These are phyloP conservation scores for Hyposoter didymator DNA, from an alignment of 2,888 invertebrate species.

Conservation along the genomic window DNA sequence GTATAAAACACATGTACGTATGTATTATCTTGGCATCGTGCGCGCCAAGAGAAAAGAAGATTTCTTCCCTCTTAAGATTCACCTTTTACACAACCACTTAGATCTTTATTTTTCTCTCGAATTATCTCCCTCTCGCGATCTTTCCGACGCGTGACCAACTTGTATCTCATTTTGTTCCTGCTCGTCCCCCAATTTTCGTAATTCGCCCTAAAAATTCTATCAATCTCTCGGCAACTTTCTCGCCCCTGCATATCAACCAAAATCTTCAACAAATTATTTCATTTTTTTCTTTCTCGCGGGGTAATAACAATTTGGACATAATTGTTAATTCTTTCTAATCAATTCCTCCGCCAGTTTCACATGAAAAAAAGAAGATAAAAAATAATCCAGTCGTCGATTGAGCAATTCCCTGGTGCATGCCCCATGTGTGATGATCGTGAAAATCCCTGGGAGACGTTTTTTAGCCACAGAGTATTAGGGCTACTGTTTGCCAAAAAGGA, in stretches of 20 bases:
- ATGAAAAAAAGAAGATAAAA: not conserved
- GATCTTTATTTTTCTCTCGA: constrained; percentile 73
- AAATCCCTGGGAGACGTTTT: constrained; percentile 69
- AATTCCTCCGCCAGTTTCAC: not conserved
- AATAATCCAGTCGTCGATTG: constrained; percentile 26
- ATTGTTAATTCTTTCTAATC: not conserved
- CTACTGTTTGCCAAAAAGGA: constrained; percentile 52
- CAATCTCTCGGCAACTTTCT: not conserved
- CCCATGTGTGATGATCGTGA: constrained; percentile 34
- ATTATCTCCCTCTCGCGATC: constrained; percentile 47
- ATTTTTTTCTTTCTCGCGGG: too few relatives aligned
- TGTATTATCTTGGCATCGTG: constrained; percentile 55
- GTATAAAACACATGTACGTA: constrained; percentile 39
- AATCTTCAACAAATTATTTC: not conserved
- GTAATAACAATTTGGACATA: not conserved
- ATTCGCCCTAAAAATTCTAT: constrained; percentile 30
- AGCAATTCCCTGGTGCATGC: constrained; percentile 37
- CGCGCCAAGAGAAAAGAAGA: constrained; percentile 66
- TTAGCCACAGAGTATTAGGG: constrained; percentile 70
- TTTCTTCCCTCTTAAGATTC: constrained; percentile 73
- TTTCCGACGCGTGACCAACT: constrained; percentile 30
- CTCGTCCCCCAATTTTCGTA: constrained; percentile 54
- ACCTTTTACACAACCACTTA: constrained; percentile 71
- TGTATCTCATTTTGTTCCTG: constrained; percentile 42
- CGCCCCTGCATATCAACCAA: too few relatives aligned